Percentiles rank a stretch among this genome's conserved stretches.
Evolutionary conservation across 2,888 invertebrate species (phyloP).

Genomic region (Conistra vaccinii): DNA sequence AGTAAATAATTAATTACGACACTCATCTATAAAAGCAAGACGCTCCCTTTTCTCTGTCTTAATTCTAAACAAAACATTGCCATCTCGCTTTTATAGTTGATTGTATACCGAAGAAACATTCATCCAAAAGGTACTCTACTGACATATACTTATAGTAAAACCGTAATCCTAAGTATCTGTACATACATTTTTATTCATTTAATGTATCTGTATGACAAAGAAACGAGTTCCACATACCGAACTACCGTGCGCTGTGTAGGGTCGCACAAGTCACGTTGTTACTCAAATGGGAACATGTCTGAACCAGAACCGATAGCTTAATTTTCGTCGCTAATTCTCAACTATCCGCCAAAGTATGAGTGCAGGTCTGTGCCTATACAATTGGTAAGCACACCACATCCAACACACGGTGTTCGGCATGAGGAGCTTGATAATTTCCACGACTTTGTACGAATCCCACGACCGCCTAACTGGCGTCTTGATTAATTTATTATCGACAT

Average conservation of each 20-base stretch:
- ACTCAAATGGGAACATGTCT: background rate
- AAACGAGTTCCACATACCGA: constrained; percentile 44
- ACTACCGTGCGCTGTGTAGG: constrained; percentile 29
- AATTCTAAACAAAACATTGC: background rate
- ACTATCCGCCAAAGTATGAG: background rate
- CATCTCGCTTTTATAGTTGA: constrained; percentile 21
- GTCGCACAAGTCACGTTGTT: constrained; percentile 4
- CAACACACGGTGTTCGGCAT: constrained; percentile 33
- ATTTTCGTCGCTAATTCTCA: background rate
- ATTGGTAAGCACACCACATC: background rate
- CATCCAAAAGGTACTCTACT: constrained; percentile 40
- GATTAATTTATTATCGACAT: constrained; percentile 41
- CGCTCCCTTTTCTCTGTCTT: background rate
- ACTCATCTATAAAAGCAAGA: constrained; percentile 19
- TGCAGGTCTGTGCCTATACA: background rate
- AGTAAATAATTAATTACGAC: constrained; percentile 15
- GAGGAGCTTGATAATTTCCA: constrained; percentile 27
- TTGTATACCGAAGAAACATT: constrained; percentile 28
- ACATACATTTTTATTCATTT: constrained; percentile 35
- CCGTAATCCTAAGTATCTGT: constrained; percentile 50
- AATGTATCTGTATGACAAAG: constrained; percentile 20
- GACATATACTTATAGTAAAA: constrained; percentile 47
- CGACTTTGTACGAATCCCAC: constrained; percentile 53
- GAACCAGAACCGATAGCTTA: background rate
- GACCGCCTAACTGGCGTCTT: constrained; percentile 32